A percentile compares a stretch with the other conserved stretches of the same genome.
These are phyloP conservation scores for Xyrichtys novacula DNA, from an alignment of 2,797 vertebrate genomes.

Conservation along the genomic window DNA sequence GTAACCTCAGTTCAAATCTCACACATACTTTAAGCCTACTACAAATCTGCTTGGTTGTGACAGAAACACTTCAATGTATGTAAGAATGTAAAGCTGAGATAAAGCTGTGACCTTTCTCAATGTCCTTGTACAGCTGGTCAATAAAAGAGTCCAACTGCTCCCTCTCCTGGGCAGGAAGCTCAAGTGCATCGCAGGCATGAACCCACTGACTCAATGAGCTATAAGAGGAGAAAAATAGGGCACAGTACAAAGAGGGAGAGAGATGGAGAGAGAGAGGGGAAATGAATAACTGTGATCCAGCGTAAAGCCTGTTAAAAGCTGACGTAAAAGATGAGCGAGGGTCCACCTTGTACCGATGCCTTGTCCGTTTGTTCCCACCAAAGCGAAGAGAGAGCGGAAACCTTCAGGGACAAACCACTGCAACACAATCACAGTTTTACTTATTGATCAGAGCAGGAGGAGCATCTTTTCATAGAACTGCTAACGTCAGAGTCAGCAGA, in stretches of 20 bases:
- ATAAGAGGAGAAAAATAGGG: background rate
- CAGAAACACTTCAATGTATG: slow-evolving; percentile 27
- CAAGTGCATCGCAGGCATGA: slow-evolving; percentile 92
- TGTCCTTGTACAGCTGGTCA: slow-evolving; percentile 98
- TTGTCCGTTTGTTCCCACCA: slow-evolving; percentile 97
- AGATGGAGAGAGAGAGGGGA: background rate
- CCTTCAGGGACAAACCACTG: slow-evolving; percentile 98
- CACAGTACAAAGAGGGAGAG: background rate
- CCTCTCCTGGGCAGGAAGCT: slow-evolving; percentile 90
- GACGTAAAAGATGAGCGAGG: background rate
- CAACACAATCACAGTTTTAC: slow-evolving; percentile 30
- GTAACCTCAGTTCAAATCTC: too few relatives aligned
- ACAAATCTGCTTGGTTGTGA: slow-evolving; percentile 37
- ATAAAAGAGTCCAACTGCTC: slow-evolving; percentile 95
- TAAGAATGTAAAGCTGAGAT: slow-evolving; percentile 45
- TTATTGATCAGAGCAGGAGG: background rate
- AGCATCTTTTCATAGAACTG: background rate
- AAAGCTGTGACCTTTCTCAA: slow-evolving; percentile 92
- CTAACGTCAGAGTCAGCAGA: too few relatives aligned
- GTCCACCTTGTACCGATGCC: slow-evolving; percentile 97
- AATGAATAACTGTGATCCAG: background rate
- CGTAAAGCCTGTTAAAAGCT: background rate
- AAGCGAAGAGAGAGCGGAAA: slow-evolving; percentile 94
- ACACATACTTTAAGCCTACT: background rate
- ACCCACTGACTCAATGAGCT: slow-evolving; percentile 99